These are phyloP conservation scores for Phallusia fumigata DNA, from an alignment of 23 tunicate genomes.

Conservation along the genomic window DNA sequence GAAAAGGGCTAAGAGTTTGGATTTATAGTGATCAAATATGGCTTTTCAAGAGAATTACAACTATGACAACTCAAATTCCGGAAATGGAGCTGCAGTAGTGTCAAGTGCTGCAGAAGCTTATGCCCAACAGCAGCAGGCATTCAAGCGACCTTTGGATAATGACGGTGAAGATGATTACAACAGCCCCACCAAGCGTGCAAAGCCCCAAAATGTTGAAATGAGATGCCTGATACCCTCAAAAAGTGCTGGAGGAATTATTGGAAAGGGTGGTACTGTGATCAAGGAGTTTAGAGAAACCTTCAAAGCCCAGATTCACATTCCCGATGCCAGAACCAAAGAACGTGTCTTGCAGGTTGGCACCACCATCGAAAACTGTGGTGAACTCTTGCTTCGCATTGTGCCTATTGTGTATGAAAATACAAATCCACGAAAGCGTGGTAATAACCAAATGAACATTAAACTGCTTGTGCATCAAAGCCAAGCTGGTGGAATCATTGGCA, in stretches of 20 bases:
- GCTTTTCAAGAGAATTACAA: neutral
- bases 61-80: neutral
- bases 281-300: constrained; percentile 75
- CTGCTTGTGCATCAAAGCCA: constrained; percentile 89
- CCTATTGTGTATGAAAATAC: constrained; percentile 52
- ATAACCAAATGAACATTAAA: constrained; percentile 42
- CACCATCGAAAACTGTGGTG: constrained; percentile 77
- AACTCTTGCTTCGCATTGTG: constrained; percentile 57
- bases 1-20: no score
- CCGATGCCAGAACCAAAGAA: constrained; percentile 67
- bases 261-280: constrained; percentile 78
- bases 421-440: constrained; percentile 26
- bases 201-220: constrained; percentile 67
- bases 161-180: constrained; percentile 27
- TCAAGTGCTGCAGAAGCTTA: neutral
- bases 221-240: constrained; percentile 77
- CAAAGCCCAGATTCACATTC: constrained; percentile 86
- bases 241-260: constrained; percentile 90
- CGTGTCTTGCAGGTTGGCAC: constrained; percentile 77
- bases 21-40: neutral
- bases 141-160: constrained; percentile 68
- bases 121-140: constrained; percentile 36
- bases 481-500: constrained; percentile 90
- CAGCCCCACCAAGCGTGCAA: constrained; percentile 47
- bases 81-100: constrained; percentile 4